Conservation (phyloP, 2,113 vertebrate genomes). For the Crotalus tigris region DNA sequence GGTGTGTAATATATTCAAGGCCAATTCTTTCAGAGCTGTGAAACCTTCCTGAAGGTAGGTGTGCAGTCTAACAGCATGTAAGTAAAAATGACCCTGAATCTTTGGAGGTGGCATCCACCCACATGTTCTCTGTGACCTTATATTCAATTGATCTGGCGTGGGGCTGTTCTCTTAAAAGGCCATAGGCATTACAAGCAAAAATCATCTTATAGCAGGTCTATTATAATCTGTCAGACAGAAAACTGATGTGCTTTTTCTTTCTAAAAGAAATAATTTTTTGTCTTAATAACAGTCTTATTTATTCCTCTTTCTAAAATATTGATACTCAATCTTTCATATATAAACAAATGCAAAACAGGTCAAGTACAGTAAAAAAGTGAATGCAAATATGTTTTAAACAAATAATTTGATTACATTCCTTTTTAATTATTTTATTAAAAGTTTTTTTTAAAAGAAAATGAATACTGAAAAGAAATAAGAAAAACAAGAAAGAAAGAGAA, state of each 20-base stretch:
- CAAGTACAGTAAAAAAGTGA: neutral
- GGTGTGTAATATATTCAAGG: neutral
- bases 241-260: neutral
- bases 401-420: neutral
- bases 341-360: neutral
- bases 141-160: neutral
- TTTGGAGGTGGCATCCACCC: neutral
- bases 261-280: neutral
- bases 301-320: neutral
- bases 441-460: neutral
- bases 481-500: neutral
- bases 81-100: neutral
- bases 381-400: neutral
- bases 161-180: neutral
- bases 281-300: neutral
- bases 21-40: neutral
- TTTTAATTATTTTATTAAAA: neutral
- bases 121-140: neutral
- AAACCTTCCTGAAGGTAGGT: neutral
- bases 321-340: neutral
- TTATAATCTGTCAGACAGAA: neutral
- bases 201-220: neutral
- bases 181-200: neutral
- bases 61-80: neutral
- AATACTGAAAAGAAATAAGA: neutral